Evolutionary conservation across 2,888 invertebrate species (phyloP).

Genomic region (Aromia moschata): DNA sequence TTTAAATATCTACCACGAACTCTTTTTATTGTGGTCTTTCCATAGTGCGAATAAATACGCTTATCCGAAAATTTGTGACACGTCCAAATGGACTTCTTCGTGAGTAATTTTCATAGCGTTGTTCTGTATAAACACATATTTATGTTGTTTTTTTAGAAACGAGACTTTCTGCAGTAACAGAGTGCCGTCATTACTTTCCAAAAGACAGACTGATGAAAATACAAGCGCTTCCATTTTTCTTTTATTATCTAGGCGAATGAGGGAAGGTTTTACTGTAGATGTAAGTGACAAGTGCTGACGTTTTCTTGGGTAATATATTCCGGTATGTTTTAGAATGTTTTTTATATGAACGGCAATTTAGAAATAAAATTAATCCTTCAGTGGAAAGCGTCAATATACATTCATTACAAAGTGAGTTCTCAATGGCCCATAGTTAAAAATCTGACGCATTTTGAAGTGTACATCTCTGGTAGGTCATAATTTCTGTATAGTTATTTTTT

Average conservation of each 20-base stretch:
- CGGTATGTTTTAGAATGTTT: constrained; percentile 27
- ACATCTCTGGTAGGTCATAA: constrained; percentile 55
- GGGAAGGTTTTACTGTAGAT: constrained; percentile 79
- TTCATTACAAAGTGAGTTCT: constrained; percentile 72
- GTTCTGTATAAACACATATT: too few species aligned
- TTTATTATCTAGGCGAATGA: constrained; percentile 75
- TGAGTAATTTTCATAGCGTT: constrained; percentile 45
- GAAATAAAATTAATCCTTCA: constrained; percentile 74
- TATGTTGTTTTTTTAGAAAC: constrained; percentile 60
- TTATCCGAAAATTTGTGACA: constrained; percentile 47
- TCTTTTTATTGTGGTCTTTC: constrained; percentile 55
- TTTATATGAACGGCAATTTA: constrained; percentile 66
- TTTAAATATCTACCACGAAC: constrained; percentile 59
- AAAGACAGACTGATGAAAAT: constrained; percentile 73
- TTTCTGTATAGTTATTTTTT: too few species aligned
- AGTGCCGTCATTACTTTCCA: constrained; percentile 67
- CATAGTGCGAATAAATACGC: constrained; percentile 47
- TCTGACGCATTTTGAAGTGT: constrained; percentile 59
- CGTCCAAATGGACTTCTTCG: constrained; percentile 47
- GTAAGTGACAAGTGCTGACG: constrained; percentile 52
- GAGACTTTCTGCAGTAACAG: constrained; percentile 68
- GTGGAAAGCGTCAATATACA: constrained; percentile 76
- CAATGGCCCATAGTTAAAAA: constrained; percentile 68
- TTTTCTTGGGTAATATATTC: background rate
- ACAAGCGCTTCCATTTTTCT: constrained; percentile 70